phyloP scores from a whole-genome alignment of 1,140 invertebrate genomes.

The Zophobas atratus region DNA sequence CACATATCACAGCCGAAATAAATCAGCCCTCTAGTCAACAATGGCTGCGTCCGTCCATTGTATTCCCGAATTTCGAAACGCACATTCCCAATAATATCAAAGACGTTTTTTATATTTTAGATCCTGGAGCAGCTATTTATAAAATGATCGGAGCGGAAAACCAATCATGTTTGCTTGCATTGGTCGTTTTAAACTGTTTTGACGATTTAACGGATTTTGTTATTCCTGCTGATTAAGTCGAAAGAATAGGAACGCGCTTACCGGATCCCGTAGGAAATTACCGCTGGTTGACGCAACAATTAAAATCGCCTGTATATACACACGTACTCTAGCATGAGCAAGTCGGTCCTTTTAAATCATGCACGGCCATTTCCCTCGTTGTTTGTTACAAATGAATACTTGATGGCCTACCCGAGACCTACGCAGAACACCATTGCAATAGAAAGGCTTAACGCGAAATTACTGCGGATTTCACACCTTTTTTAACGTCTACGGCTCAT shows the following conservation, averaged over 20 bases:
- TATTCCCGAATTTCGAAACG: slow-evolving; percentile 35
- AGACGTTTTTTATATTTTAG: slow-evolving; percentile 32
- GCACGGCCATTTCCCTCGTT: slow-evolving; percentile 39
- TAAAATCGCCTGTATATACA: slow-evolving; percentile 34
- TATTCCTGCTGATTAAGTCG: slow-evolving; percentile 24
- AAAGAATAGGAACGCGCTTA: slow-evolving; percentile 16
- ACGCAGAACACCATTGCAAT: slow-evolving; percentile 28
- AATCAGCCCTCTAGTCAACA: slow-evolving; percentile 34
- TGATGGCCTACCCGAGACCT: slow-evolving; percentile 39
- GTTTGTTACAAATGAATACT: slow-evolving; percentile 41
- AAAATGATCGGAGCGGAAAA: slow-evolving; percentile 31
- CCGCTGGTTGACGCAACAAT: slow-evolving; percentile 34
- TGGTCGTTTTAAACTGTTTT: slow-evolving; percentile 27
- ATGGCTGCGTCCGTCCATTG: slow-evolving; percentile 20
- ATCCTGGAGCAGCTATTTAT: slow-evolving; percentile 30
- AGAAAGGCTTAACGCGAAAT: slow-evolving; percentile 27
- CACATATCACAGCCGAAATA: slow-evolving; percentile 26
- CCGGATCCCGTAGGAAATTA: slow-evolving; percentile 35
- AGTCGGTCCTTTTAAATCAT: slow-evolving; percentile 39
- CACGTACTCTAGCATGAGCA: slow-evolving; percentile 7
- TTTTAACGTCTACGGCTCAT: not conserved
- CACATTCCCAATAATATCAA: slow-evolving; percentile 32
- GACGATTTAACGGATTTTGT: slow-evolving; percentile 29
- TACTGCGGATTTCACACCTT: slow-evolving; percentile 40
- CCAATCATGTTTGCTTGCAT: slow-evolving; percentile 35